phyloP scores from a whole-genome alignment of 1,140 invertebrate species.

The Luehdorfia chinensis region DNA sequence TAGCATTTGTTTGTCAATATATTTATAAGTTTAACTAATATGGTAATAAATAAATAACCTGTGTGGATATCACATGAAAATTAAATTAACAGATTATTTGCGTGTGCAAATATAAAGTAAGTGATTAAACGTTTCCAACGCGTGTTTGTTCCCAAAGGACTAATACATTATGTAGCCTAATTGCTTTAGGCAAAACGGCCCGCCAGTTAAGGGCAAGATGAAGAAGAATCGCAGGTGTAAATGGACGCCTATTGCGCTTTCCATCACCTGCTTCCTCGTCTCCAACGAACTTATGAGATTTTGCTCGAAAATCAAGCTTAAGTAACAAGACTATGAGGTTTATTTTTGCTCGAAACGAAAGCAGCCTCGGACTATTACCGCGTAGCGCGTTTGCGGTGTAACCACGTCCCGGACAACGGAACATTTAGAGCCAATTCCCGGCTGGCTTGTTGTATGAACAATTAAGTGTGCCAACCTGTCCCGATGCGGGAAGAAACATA shows the following conservation, averaged over 20 bases:
- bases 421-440: slow-evolving; percentile 70
- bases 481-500: slow-evolving; percentile 59
- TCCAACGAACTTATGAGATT: not conserved
- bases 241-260: slow-evolving; percentile 63
- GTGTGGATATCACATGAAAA: slow-evolving; percentile 67
- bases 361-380: slow-evolving; percentile 45
- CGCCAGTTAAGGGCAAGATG: slow-evolving; percentile 67
- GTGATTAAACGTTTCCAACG: slow-evolving; percentile 72
- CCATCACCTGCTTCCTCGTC: slow-evolving; percentile 38
- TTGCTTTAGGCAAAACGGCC: slow-evolving; percentile 70
- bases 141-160: slow-evolving; percentile 68
- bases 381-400: slow-evolving; percentile 54
- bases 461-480: slow-evolving; percentile 67
- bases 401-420: slow-evolving; percentile 56
- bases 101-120: slow-evolving; percentile 69
- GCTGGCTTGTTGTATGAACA: slow-evolving; percentile 72
- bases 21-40: too few relatives aligned
- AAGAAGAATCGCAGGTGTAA: slow-evolving; percentile 73
- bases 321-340: slow-evolving; percentile 40
- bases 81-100: slow-evolving; percentile 73
- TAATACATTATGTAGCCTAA: slow-evolving; percentile 73
- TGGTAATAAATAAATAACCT: too few relatives aligned
- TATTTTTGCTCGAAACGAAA: slow-evolving; percentile 38
- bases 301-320: slow-evolving; percentile 41
- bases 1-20: too few relatives aligned